A percentile compares a stretch with the other conserved stretches of the same genome.
phyloP scores from a whole-genome alignment of 53 echinoderm and acorn worm genomes.

The Holothuria scabra region DNA sequence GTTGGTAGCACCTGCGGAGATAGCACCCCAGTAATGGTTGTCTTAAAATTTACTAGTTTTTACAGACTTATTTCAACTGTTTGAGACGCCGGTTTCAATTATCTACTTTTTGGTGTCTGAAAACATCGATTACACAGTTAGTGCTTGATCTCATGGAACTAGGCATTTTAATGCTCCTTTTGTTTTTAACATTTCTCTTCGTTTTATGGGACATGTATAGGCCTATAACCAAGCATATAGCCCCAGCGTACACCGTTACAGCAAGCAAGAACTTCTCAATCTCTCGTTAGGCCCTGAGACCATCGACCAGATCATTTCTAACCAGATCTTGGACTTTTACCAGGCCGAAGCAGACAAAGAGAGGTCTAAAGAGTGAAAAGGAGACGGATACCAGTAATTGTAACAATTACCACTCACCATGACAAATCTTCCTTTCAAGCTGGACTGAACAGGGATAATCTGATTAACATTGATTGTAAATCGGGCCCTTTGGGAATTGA shows the following conservation, averaged over 20 bases:
- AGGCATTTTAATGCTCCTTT: too few species aligned
- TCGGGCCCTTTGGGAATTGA: background rate
- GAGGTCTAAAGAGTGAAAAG: slow-evolving; percentile 3
- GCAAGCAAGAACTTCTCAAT: background rate
- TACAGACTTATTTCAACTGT: too few species aligned
- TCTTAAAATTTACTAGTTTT: too few species aligned
- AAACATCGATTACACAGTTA: too few species aligned
- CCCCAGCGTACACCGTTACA: background rate
- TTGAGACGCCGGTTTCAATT: too few species aligned
- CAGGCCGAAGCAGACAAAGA: background rate
- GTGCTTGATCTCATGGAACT: too few species aligned
- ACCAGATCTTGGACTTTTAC: background rate
- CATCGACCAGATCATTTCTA: background rate
- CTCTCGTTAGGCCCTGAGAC: background rate
- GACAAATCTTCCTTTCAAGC: background rate
- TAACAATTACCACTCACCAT: background rate
- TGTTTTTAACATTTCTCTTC: too few species aligned
- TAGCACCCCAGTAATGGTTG: too few species aligned
- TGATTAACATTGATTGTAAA: background rate
- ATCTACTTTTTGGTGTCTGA: too few species aligned
- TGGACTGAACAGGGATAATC: background rate
- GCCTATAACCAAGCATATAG: background rate
- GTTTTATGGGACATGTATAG: background rate
- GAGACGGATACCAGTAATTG: background rate
- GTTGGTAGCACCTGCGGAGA: too few species aligned